A percentile compares a stretch with the other conserved stretches of the same genome.
Evolutionary conservation across 2,113 vertebrate genomes (phyloP).

Genomic region (Oenanthe oenanthe): DNA sequence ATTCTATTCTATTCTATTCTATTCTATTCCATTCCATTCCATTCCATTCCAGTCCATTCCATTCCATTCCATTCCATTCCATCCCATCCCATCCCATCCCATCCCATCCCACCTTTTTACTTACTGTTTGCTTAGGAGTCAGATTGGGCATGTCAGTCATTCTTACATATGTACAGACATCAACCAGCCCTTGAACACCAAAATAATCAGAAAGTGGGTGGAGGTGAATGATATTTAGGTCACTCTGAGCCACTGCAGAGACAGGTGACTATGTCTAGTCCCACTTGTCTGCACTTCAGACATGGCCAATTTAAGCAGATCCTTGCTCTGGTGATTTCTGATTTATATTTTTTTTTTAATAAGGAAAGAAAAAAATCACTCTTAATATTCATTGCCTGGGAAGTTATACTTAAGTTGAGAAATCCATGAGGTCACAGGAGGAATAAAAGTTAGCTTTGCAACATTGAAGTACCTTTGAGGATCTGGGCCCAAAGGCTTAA

Average conservation of each 20-base stretch:
- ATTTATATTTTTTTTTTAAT: neutral
- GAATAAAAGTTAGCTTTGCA: neutral
- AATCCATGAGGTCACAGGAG: neutral
- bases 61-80: neutral
- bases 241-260: neutral
- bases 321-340: neutral
- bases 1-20: fast-evolving
- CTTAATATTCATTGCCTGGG: neutral
- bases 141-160: neutral
- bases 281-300: neutral
- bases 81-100: fast-evolving
- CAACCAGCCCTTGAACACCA: neutral
- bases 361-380: neutral
- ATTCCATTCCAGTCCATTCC: fast-evolving
- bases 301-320: neutral
- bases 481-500: constrained; percentile 29
- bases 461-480: constrained; percentile 8
- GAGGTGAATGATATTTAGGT: neutral
- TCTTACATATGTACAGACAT: neutral
- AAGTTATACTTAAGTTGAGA: neutral
- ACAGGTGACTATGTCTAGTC: neutral
- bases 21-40: too few relatives aligned
- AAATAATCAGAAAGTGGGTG: neutral
- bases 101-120: neutral
- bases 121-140: neutral